phyloP scores from a whole-genome alignment of 2,888 invertebrate species.

The Cryptocephalus primarius region DNA sequence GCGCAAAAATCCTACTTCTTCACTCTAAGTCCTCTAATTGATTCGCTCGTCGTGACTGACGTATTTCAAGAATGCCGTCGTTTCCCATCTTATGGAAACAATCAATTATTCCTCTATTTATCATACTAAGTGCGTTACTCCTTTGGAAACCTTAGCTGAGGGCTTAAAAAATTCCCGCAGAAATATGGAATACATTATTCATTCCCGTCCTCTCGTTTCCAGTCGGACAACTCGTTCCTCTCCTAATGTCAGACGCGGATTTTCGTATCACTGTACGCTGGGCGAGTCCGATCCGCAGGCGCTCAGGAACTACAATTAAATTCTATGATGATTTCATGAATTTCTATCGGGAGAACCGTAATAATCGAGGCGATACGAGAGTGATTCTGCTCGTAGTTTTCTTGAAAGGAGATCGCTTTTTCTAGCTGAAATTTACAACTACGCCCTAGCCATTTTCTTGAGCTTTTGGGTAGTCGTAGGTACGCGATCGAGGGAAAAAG shows the following conservation, averaged over 20 bases:
- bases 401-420: no score
- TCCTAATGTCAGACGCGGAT: neutral
- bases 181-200: constrained; percentile 22
- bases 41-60: no score
- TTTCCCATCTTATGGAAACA: constrained; percentile 6
- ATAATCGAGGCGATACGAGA: no score
- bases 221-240: constrained; percentile 13
- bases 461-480: no score
- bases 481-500: no score
- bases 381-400: no score
- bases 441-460: no score
- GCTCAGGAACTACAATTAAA: constrained; percentile 5
- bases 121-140: constrained; percentile 24
- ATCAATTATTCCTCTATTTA: constrained; percentile 26
- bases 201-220: constrained; percentile 13
- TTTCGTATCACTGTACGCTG: no score
- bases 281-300: constrained; percentile 3
- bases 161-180: constrained; percentile 19
- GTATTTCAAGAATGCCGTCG: no score
- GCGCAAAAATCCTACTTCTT: no score
- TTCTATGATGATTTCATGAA: constrained; percentile 11
- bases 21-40: no score
- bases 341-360: constrained; percentile 1
- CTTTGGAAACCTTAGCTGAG: constrained; percentile 15
- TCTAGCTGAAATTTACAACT: no score